phyloP scores from a whole-genome alignment of 2,797 vertebrate genomes.

The Salmo trutta region DNA sequence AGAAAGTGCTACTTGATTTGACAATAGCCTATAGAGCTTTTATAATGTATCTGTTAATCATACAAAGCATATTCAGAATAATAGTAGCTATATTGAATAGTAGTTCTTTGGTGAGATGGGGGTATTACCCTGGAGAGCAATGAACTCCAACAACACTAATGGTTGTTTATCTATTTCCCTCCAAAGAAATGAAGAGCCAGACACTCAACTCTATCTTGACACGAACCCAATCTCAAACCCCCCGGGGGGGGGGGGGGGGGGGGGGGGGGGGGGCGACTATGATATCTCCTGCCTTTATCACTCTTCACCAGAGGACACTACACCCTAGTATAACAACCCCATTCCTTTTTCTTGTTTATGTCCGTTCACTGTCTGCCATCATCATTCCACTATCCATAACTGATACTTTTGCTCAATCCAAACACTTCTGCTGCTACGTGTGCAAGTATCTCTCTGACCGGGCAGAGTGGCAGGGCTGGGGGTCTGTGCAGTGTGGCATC shows the following conservation, averaged over 20 bases:
- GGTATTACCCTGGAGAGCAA: constrained; percentile 55
- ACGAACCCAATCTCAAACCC: constrained; percentile 57
- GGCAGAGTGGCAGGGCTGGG: constrained; percentile 44
- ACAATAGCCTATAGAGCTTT: constrained; percentile 27
- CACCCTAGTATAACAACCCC: constrained; percentile 50
- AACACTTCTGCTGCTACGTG: constrained; percentile 39
- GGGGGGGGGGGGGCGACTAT: constrained; percentile 13
- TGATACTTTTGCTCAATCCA: constrained; percentile 33
- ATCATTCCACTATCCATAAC: constrained; percentile 19
- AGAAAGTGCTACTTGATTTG: constrained; percentile 38
- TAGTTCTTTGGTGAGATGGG: constrained; percentile 56
- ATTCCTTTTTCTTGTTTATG: constrained; percentile 31
- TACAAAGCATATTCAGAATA: constrained; percentile 43
- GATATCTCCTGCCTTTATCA: constrained; percentile 61
- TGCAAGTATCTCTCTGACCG: constrained; percentile 35
- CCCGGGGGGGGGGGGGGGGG: constrained; percentile 17
- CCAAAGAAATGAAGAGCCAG: constrained; percentile 65
- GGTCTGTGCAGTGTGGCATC: constrained; percentile 67
- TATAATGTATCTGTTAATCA: constrained; percentile 62
- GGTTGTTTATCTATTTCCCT: constrained; percentile 62
- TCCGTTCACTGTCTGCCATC: constrained; percentile 30
- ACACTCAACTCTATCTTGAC: constrained; percentile 65
- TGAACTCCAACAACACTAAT: constrained; percentile 55
- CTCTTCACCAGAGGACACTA: constrained; percentile 41
- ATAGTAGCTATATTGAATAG: constrained; percentile 43